These are phyloP conservation scores for Riparia riparia DNA, from an alignment of 2,113 vertebrate genomes.

Conservation along the genomic window DNA sequence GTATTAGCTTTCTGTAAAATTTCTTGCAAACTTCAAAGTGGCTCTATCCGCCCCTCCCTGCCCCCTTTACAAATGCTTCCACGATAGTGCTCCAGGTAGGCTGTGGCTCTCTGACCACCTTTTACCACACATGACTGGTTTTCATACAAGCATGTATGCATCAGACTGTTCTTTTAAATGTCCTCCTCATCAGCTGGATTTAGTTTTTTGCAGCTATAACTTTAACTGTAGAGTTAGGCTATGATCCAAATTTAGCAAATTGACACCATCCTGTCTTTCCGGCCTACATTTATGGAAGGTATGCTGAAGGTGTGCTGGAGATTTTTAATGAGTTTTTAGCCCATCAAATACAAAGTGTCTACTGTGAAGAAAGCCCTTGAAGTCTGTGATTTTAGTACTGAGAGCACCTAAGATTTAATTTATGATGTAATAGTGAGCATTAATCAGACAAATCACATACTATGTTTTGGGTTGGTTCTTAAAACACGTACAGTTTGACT, in stretches of 20 bases:
- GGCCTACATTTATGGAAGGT: background rate
- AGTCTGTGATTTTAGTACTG: background rate
- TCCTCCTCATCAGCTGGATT: background rate
- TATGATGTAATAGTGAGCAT: background rate
- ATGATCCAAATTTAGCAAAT: background rate
- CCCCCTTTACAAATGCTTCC: background rate
- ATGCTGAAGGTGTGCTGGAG: background rate
- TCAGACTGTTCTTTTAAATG: background rate
- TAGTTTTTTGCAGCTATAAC: background rate
- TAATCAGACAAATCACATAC: background rate
- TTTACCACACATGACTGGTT: background rate
- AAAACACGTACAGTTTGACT: background rate
- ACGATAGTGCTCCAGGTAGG: background rate
- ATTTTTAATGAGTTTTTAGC: background rate
- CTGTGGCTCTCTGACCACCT: background rate
- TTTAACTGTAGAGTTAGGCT: background rate
- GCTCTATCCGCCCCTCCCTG: fast-evolving
- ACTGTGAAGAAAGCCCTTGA: background rate
- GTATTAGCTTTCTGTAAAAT: background rate
- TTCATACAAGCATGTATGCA: background rate
- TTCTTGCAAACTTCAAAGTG: background rate
- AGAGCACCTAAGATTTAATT: background rate
- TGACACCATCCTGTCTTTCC: background rate
- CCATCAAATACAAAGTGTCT: background rate
- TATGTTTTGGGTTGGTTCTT: background rate